A percentile compares a stretch with the other conserved stretches of the same genome.
Conservation (phyloP, 2,113 vertebrate species). For the Romanogobio albipinnatus region DNA sequence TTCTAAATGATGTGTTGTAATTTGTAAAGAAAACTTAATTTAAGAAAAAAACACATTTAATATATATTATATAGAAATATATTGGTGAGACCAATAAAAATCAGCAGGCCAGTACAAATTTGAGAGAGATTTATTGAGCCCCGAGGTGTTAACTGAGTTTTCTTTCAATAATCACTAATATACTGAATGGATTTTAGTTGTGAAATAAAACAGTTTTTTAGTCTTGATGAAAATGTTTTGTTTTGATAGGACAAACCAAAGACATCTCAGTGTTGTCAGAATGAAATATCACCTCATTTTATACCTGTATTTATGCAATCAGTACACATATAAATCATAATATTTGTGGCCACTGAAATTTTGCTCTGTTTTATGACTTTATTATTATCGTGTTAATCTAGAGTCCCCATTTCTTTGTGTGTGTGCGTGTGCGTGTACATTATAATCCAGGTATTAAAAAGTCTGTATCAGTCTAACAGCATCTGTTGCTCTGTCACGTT, state of each 20-base stretch:
- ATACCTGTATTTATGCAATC: neutral
- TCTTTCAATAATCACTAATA: neutral
- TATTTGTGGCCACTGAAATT: constrained; percentile 8
- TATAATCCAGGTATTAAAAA: constrained; percentile 53
- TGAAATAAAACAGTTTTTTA: neutral
- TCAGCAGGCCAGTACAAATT: neutral
- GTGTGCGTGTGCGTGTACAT: constrained; percentile 7
- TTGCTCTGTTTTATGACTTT: constrained; percentile 18
- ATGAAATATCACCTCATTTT: constrained; percentile 25
- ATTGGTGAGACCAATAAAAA: neutral
- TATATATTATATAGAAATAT: neutral
- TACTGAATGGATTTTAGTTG: neutral
- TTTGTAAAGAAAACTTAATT: neutral
- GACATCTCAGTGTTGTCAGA: constrained; percentile 23
- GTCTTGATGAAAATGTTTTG: constrained; percentile 3
- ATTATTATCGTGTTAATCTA: constrained; percentile 22
- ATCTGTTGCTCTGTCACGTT: constrained; percentile 57
- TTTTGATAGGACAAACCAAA: constrained; percentile 32
- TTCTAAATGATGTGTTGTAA: neutral
- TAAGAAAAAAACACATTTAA: neutral
- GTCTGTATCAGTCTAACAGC: constrained; percentile 51
- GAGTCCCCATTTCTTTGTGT: neutral
- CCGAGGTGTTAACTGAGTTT: neutral
- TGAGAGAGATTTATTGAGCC: neutral
- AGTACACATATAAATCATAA: constrained; percentile 11